Base-by-base conservation (phyloP, 2,888 invertebrate species). In the Tortricodes alternella region DNA sequence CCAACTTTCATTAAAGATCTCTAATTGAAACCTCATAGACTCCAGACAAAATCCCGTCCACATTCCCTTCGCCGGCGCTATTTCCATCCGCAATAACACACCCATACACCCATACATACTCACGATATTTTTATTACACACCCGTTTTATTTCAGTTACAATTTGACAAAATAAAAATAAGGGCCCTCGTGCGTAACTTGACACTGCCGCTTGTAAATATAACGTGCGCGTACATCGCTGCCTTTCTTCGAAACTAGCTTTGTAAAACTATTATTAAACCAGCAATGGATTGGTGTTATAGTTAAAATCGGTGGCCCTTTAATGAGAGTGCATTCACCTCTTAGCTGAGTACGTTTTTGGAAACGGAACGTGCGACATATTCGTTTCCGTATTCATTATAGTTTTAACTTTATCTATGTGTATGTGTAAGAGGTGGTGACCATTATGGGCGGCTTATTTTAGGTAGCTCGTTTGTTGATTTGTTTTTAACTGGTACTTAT, bases 111-210 rank as follows among this genome's bases (percentile, higher is more conserved):
- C 79, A 83, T 85, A 61, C 58, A 60, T 59, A 89, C 86, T 80
- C 68, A 80, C 80, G 88, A 88, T 90, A 89, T 89, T 90, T 89
- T 89, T 90, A 90, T 89, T 89, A 80, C 80, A 75, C 78, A 76
- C 83, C 82, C 76, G 89, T 85, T 88, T 83, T 88, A 88, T 89
- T 89, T 89, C 88, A 87, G 89, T 80, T 89, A 89, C 89, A 86
- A 89, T 89, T 89, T 89, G 86, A 89, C 89, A 88, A 89, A 89
- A 89, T 86, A 87, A 85, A 89, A 89, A 88, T 88, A 88, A 84
- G 82, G 70, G 64, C 69, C 59, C 61, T 61, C 53, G 57, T 39
- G 58, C 63, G 77, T 75, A 78, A 78, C 71, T 67, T 71, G 76
- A 76, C 71, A 76, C 76, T 68, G 35, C 66, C 48, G 53, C 62